Conservation (phyloP, 2,888 invertebrate species). For the Campoplex nolae region DNA sequence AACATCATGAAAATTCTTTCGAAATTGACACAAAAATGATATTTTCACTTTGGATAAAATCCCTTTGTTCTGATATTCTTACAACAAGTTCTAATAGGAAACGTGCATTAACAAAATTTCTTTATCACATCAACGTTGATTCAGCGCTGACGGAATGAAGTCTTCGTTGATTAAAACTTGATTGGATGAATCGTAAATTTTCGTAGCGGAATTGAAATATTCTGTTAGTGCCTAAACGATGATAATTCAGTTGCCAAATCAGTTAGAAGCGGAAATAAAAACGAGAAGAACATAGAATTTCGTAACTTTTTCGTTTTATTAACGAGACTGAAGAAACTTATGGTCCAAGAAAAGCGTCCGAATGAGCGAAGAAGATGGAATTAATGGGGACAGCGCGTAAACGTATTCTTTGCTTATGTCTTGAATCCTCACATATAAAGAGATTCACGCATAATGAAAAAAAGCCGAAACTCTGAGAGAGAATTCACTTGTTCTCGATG, state of each 20-base stretch:
- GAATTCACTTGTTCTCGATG: slow-evolving; percentile 60
- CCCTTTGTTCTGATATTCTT: background rate
- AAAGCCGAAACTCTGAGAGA: slow-evolving; percentile 17
- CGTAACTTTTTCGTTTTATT: slow-evolving; percentile 23
- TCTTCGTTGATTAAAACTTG: too few species aligned
- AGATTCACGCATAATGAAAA: background rate
- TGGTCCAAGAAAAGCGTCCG: slow-evolving; percentile 50
- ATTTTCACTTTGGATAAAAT: background rate
- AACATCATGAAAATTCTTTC: too few species aligned
- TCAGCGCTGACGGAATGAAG: background rate
- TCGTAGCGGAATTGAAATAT: background rate
- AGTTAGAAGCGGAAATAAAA: background rate
- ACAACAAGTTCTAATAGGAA: background rate
- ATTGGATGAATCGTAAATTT: background rate
- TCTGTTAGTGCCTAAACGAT: background rate
- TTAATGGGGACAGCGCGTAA: slow-evolving; percentile 36
- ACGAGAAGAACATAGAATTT: background rate
- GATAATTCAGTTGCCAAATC: background rate
- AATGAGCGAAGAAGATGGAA: slow-evolving; percentile 49
- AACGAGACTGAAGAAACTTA: slow-evolving; percentile 51
- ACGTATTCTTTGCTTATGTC: slow-evolving; percentile 22
- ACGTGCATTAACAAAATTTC: background rate
- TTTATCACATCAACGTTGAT: background rate
- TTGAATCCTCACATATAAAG: background rate
- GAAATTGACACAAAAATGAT: too few species aligned